These are phyloP conservation scores for Drosophila yakuba DNA, from an alignment of 1,140 invertebrate species.

Conservation along the genomic window DNA sequence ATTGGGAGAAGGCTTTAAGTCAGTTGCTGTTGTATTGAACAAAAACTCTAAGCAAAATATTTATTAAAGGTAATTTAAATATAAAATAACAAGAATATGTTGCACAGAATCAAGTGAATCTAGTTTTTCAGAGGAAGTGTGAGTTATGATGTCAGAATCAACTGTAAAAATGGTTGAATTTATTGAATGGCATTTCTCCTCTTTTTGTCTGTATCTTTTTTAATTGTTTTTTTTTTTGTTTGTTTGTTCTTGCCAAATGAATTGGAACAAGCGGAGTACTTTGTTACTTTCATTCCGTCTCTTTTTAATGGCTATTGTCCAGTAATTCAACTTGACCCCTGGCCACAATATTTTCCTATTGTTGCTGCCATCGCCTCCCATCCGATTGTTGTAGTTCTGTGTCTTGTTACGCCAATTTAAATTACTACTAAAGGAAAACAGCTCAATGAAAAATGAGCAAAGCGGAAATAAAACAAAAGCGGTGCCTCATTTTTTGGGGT, in stretches of 20 bases:
- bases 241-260: slow-evolving; percentile 72
- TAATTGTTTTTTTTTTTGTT: slow-evolving; percentile 1
- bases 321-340: slow-evolving; percentile 67
- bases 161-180: slow-evolving; percentile 59
- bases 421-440: slow-evolving; percentile 31
- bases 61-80: no score
- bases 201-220: neutral
- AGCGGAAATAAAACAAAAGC: slow-evolving; percentile 60
- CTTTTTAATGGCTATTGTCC: slow-evolving; percentile 50
- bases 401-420: slow-evolving; percentile 72
- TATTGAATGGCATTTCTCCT: slow-evolving; percentile 56
- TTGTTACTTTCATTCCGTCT: neutral
- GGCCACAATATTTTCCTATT: slow-evolving; percentile 49
- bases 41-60: no score
- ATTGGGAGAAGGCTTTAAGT: slow-evolving; percentile 1
- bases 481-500: slow-evolving; percentile 33
- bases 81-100: neutral
- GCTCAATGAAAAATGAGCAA: slow-evolving; percentile 34
- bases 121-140: no score
- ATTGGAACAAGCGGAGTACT: slow-evolving; percentile 60
- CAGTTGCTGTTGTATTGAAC: no score
- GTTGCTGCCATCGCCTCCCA: slow-evolving; percentile 17
- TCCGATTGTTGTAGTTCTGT: slow-evolving; percentile 38
- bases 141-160: slow-evolving; percentile 40
- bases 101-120: neutral